Evolutionary conservation across 2,888 invertebrate species (phyloP).

Genomic region (Pachycephus smyrnensis): DNA sequence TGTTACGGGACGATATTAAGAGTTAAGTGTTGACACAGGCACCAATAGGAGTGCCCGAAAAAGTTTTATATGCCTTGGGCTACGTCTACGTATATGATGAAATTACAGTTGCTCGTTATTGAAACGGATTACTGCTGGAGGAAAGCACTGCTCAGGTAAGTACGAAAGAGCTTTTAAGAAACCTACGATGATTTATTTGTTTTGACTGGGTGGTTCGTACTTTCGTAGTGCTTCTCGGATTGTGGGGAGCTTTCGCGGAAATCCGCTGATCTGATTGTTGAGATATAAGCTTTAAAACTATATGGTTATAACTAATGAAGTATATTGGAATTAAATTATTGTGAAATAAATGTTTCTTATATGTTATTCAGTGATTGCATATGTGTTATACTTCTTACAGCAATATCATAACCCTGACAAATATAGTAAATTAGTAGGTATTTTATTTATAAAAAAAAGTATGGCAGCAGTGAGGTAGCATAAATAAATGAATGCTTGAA

Average conservation of each 20-base stretch:
- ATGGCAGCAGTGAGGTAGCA: no score
- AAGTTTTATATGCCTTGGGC: slow-evolving; percentile 37
- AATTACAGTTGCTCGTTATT: slow-evolving; percentile 62
- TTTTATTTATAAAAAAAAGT: no score
- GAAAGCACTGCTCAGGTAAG: slow-evolving; percentile 61
- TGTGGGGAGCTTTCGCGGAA: background rate
- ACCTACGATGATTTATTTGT: background rate
- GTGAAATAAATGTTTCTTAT: background rate
- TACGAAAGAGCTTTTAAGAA: slow-evolving; percentile 1
- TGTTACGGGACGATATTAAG: background rate
- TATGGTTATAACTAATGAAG: background rate
- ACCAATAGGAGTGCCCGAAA: slow-evolving; percentile 19
- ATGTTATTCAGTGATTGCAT: background rate
- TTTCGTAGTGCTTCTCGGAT: background rate
- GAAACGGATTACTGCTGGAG: slow-evolving; percentile 63
- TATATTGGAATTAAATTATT: background rate
- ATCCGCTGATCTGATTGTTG: background rate
- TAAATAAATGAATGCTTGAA: background rate
- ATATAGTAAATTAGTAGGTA: no score
- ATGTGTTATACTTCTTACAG: background rate
- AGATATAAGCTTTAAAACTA: background rate
- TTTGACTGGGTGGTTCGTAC: background rate
- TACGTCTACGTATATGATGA: slow-evolving; percentile 59
- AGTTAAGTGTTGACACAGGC: slow-evolving; percentile 14
- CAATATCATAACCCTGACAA: background rate